A percentile compares a stretch with the other conserved stretches of the same genome.
phyloP scores from a whole-genome alignment of 2,888 invertebrate genomes.

The Sturmia bella region DNA sequence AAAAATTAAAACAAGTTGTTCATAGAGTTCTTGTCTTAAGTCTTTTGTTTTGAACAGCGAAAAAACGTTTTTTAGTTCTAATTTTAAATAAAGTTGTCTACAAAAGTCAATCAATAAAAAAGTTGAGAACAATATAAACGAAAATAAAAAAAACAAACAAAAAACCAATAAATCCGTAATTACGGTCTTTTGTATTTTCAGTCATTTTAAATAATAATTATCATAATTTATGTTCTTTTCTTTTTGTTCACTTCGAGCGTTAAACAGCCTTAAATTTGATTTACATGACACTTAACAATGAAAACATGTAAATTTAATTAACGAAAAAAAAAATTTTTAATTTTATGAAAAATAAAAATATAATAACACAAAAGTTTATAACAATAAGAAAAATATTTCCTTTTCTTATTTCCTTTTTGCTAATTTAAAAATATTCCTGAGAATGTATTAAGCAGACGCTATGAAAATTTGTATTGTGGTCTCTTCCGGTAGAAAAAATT shows the following conservation, averaged over 20 bases:
- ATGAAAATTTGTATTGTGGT: not conserved
- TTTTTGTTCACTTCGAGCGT: slow-evolving; percentile 8
- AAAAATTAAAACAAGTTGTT: too few relatives aligned
- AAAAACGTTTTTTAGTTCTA: too few relatives aligned
- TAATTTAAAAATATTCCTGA: not conserved
- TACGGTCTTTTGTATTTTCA: not conserved
- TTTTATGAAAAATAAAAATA: too few relatives aligned
- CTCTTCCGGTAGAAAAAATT: not conserved
- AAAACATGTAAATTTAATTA: not conserved
- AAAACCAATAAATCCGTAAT: not conserved
- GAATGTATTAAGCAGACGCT: not conserved
- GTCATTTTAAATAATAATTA: not conserved
- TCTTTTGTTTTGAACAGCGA: too few relatives aligned
- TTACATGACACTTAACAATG: slow-evolving; percentile 51
- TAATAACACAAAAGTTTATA: too few relatives aligned
- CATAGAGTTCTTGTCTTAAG: too few relatives aligned
- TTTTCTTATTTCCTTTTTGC: not conserved
- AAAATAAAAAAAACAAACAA: not conserved
- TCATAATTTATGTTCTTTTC: not conserved
- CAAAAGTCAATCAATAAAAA: too few relatives aligned
- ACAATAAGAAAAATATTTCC: too few relatives aligned
- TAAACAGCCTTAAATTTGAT: slow-evolving; percentile 46
- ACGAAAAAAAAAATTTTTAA: not conserved
- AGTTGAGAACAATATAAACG: too few relatives aligned
- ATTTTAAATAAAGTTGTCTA: too few relatives aligned